These are phyloP conservation scores for Syrista parreyssii DNA, from an alignment of 2,888 invertebrate species.

Conservation along the genomic window DNA sequence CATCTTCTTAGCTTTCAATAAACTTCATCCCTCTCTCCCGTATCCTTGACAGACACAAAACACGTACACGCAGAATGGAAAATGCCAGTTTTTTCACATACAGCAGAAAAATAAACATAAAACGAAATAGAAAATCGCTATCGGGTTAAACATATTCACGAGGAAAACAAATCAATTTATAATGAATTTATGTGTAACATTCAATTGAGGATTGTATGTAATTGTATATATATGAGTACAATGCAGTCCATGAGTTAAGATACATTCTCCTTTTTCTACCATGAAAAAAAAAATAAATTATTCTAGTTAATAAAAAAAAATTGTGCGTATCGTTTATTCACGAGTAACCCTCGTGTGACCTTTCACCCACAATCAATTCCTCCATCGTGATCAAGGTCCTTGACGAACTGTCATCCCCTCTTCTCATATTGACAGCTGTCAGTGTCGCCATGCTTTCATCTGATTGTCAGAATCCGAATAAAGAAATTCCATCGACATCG, in stretches of 20 bases:
- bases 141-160: slow-evolving; percentile 36
- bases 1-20: neutral
- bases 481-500: neutral
- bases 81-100: slow-evolving; percentile 18
- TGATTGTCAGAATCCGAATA: neutral
- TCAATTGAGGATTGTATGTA: slow-evolving; percentile 65
- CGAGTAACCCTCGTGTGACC: neutral
- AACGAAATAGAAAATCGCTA: slow-evolving; percentile 27
- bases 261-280: slow-evolving; percentile 67
- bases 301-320: slow-evolving; percentile 65
- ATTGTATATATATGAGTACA: slow-evolving; percentile 63
- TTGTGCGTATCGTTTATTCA: slow-evolving; percentile 30
- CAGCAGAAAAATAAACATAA: slow-evolving; percentile 8
- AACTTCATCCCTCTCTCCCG: neutral
- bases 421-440: neutral
- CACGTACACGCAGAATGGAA: slow-evolving; percentile 20
- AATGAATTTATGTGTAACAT: slow-evolving; percentile 64
- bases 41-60: slow-evolving; percentile 15
- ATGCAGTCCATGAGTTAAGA: slow-evolving; percentile 65
- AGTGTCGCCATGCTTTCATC: neutral
- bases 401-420: neutral
- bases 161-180: slow-evolving; percentile 56
- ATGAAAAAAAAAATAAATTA: slow-evolving; percentile 65
- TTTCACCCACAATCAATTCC: neutral
- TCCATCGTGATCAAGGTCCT: neutral